Base-by-base conservation (phyloP, 2,113 vertebrate species). In the Promerops cafer region DNA sequence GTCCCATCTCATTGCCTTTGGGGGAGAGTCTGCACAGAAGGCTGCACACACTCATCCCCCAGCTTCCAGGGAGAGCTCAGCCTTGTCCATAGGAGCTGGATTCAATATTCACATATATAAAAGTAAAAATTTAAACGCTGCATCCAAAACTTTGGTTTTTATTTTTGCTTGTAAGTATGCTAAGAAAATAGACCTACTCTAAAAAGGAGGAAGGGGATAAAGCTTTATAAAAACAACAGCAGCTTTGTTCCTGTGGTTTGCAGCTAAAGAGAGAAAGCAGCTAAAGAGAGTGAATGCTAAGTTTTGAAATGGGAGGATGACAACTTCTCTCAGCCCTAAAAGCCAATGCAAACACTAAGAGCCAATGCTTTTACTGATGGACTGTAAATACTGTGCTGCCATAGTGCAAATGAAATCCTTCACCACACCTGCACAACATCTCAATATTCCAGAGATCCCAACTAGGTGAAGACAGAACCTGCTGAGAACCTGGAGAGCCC, bases 1-100 rank as follows among this genome's bases (percentile, higher is more conserved):
- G 33, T 45, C 31, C 54, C 28, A 11, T 3, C 21, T 31, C 90
- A 10, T 7, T 28, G 7, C 50, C 35, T 33, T 37, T 0, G 0
- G 26, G 26, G 33, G 1, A 2, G 3, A 90, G 50, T 3, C 50
- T 42, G 50, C 45, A 39, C 28, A 31, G 31, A 17, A 17, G 13
- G 11, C 3, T 59, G 75, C 50, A 37, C 35, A 24, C 37, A 44
- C 4, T 11, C 45, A 44, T 11, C 37, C 53, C 35, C 66, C 39
- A 59, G 39, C 30, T 42, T n/a, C 77, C 15, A 23, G 24, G 31
- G 13, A 42, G 16, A 54, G 35, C 37, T 87, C 53, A 68, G 85
- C 64, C 54, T 42, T 27, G 20, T 35, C 21, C 78, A 18, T 2
- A 24, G 54, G 15, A 30, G 11, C 54, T 47, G 37, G 28, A 27